Evolutionary conservation across 2,888 invertebrate genomes (phyloP).

Genomic region (Molorchus minor): DNA sequence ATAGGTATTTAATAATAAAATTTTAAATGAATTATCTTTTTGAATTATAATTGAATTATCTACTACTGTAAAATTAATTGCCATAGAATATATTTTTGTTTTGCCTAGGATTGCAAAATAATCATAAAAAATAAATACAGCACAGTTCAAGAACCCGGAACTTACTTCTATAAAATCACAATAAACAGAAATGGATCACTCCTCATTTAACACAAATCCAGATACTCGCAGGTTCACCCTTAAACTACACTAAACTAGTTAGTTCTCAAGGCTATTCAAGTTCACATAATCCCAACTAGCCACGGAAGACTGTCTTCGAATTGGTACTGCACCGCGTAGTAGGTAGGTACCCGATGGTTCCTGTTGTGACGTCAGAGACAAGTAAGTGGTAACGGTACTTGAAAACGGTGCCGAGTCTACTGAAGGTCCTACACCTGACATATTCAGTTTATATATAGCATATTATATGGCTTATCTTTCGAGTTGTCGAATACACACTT

Average conservation of each 20-base stretch:
- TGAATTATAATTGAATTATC: too few species aligned
- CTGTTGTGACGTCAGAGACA: slow-evolving; percentile 30
- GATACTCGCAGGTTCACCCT: slow-evolving; percentile 10
- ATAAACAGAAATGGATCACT: not conserved
- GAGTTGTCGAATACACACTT: slow-evolving; percentile 1
- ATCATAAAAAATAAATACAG: not conserved
- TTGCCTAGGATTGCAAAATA: not conserved
- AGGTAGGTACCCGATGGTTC: slow-evolving; percentile 20
- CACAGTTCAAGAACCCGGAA: not conserved
- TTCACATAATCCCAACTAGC: slow-evolving; percentile 31
- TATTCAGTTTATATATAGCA: slow-evolving; percentile 13
- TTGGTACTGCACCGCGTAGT: slow-evolving; percentile 14
- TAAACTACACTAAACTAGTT: slow-evolving; percentile 15
- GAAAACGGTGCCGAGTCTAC: slow-evolving; percentile 42
- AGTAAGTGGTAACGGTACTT: slow-evolving; percentile 44
- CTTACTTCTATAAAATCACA: not conserved
- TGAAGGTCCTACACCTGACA: slow-evolving; percentile 31
- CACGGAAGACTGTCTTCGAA: slow-evolving; percentile 6
- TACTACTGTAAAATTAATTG: too few species aligned
- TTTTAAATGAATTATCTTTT: too few species aligned
- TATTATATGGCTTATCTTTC: not conserved
- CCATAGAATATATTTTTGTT: not conserved
- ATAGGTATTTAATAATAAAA: too few species aligned
- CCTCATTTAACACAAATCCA: not conserved
- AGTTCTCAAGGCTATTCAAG: not conserved